Evolutionary conservation across 2,888 invertebrate genomes (phyloP).

Genomic region (Polylopha cassiicola): DNA sequence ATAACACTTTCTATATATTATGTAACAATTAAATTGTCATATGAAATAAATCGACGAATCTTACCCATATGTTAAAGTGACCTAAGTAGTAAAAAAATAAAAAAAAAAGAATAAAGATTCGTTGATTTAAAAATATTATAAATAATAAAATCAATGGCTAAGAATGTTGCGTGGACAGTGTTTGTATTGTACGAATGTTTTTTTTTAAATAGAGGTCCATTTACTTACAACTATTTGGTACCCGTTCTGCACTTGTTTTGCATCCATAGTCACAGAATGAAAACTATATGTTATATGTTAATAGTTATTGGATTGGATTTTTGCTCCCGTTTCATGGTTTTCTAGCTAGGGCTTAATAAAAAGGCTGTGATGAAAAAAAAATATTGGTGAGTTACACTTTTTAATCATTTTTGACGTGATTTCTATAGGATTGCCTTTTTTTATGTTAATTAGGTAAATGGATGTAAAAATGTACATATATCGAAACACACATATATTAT

Average conservation of each 20-base stretch:
- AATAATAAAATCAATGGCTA: conserved; percentile 44
- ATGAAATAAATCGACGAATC: conserved; percentile 26
- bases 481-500: conserved; percentile 1
- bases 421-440: no score
- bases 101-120: conserved; percentile 37
- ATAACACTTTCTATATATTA: conserved; percentile 25
- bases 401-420: no score
- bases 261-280: conserved; percentile 25
- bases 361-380: no score
- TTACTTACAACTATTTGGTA: conserved; percentile 46
- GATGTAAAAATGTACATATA: not conserved
- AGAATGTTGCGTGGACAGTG: conserved; percentile 73
- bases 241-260: conserved; percentile 40
- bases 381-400: no score
- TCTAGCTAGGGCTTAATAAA: no score
- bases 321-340: conserved; percentile 16
- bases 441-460: not conserved
- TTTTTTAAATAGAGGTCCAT: conserved; percentile 41
- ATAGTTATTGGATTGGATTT: conserved; percentile 28
- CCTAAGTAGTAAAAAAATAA: not conserved
- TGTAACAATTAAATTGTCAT: conserved; percentile 31
- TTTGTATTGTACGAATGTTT: conserved; percentile 33
- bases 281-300: conserved; percentile 22
- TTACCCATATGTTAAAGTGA: conserved; percentile 11
- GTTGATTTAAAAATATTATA: conserved; percentile 36